These are phyloP conservation scores for Ypsolopha scabrella DNA, from an alignment of 2,888 invertebrate genomes.

Conservation along the genomic window DNA sequence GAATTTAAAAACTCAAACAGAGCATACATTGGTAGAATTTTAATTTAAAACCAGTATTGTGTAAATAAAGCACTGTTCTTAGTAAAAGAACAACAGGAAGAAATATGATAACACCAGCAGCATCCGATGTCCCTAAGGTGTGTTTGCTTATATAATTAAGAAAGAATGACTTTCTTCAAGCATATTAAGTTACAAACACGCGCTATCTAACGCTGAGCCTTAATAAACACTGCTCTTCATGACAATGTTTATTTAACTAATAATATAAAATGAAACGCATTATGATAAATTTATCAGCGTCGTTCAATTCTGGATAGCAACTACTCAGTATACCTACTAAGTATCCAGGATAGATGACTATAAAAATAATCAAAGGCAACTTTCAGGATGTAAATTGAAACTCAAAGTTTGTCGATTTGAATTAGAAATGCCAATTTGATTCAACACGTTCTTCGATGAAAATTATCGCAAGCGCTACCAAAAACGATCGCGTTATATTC, in stretches of 20 bases:
- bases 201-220: slow-evolving; percentile 22
- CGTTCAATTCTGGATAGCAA: too few species aligned
- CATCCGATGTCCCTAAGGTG: slow-evolving; percentile 39
- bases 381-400: too few species aligned
- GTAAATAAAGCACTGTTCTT: slow-evolving; percentile 13
- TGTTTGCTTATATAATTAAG: slow-evolving; percentile 43
- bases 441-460: slow-evolving; percentile 30
- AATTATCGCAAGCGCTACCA: slow-evolving; percentile 34
- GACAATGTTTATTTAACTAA: slow-evolving; percentile 25
- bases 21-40: background rate
- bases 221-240: slow-evolving; percentile 18
- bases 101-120: slow-evolving; percentile 33
- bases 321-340: too few species aligned
- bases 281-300: background rate
- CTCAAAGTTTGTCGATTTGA: too few species aligned
- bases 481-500: slow-evolving; percentile 37
- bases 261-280: slow-evolving; percentile 9
- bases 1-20: background rate
- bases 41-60: background rate
- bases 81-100: slow-evolving; percentile 12
- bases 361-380: too few species aligned
- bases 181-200: slow-evolving; percentile 44
- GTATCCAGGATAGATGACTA: too few species aligned
- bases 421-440: slow-evolving; percentile 24
- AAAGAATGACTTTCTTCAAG: slow-evolving; percentile 35